Evolutionary conservation across 1,140 invertebrate genomes (phyloP), one percentile per base, ranked within the genome.

Genomic region (Drosophila prosaltans): DNA sequence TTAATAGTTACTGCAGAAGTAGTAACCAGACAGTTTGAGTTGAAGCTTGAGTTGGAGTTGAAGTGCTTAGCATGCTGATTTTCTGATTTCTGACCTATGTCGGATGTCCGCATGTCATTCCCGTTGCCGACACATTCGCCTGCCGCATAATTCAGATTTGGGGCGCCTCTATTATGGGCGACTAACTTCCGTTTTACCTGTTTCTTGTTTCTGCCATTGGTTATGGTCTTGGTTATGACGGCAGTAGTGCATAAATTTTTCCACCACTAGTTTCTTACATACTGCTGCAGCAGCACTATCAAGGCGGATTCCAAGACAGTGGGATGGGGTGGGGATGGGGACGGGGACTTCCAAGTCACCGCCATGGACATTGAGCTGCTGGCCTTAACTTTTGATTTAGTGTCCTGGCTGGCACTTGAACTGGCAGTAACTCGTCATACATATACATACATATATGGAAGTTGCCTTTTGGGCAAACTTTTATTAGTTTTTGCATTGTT

Each of bases 91-190:
- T 86, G 83, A 89, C 76, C 83, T 83, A 78, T 83, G 83, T 88
- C 80, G 83, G 83, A 88, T 74, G 83, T 88, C 80, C 77, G 83
- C 83, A 82, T 82, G 82, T 86, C 83, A 86, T 86, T 86, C 66
- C 54, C 71, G 69, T 48, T 76, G 76, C 80, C 45, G 65, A 54
- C 67, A 40, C 43, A 62, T 21, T 51, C 21, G 26, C 69, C 59
- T 32, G 39, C 41, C 82, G 70, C 82, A 86, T 86, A 86, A 86
- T 80, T 88, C 80, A 82, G 79, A 82, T 86, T 86, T 88, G 76
- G 82, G 69, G 45, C 45, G 45, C 24, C 45, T 51, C 79, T 83
- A 88, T 86, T 80, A 83, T 82, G 76, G 78, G 75, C 74, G 72
- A 86, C 69, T 30, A 77, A 86, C 82, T 85, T 85, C 82, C 82